phyloP scores from a whole-genome alignment of 2,113 vertebrate species.

The Marcusenius ussheri region DNA sequence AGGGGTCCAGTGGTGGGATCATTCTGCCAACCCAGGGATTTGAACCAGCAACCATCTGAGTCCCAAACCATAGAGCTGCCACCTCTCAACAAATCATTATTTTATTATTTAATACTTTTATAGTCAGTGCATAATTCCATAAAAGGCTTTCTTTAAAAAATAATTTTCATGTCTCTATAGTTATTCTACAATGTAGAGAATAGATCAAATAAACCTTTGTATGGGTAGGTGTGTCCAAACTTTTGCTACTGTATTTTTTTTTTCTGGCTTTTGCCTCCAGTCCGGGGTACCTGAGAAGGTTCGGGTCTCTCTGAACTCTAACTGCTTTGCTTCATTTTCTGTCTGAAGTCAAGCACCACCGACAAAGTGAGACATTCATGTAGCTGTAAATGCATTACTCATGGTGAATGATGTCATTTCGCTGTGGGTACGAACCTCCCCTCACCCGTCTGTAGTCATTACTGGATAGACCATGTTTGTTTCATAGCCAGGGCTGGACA shows the following conservation, averaged over 20 bases:
- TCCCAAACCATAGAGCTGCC: no score
- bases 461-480: not conserved
- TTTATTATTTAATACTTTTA: no score
- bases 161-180: not conserved
- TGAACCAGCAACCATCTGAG: not conserved
- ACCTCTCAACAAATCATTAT: no score
- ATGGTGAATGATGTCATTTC: not conserved
- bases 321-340: not conserved
- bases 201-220: not conserved
- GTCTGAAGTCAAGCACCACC: not conserved
- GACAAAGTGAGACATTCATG: not conserved
- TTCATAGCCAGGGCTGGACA: not conserved
- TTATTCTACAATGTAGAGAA: not conserved
- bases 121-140: no score
- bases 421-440: not conserved
- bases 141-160: no score
- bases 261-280: no score
- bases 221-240: not conserved
- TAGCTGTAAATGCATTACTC: not conserved
- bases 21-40: not conserved
- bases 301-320: not conserved
- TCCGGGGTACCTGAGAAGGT: not conserved
- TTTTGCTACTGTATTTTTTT: not conserved
- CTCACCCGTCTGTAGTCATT: not conserved
- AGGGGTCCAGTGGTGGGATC: not conserved